Conservation (phyloP, 2,888 invertebrate species). For the Trichogramma dendrolimi region DNA sequence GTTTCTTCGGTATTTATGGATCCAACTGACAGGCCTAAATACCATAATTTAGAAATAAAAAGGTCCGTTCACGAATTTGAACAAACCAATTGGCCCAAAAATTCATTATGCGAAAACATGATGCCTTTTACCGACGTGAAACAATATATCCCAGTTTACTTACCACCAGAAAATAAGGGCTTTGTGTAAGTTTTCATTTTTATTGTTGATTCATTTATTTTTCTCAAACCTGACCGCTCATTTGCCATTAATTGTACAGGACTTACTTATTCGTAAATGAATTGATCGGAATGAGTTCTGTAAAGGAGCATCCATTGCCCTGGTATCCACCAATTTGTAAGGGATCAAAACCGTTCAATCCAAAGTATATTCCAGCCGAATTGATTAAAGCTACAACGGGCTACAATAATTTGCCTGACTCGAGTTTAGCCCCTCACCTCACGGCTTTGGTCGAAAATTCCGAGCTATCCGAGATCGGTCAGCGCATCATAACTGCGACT, state of each 20-base stretch:
- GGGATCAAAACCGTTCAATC: conserved; percentile 44
- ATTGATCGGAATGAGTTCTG: conserved; percentile 60
- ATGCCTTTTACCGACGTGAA: conserved; percentile 32
- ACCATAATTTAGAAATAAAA: conserved; percentile 36
- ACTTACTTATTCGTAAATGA: conserved; percentile 47
- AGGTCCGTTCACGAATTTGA: conserved; percentile 34
- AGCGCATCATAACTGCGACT: conserved; percentile 69
- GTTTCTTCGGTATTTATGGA: conserved; percentile 34
- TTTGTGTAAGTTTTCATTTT: conserved; percentile 58
- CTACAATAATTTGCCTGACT: conserved; percentile 39
- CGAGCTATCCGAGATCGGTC: conserved; percentile 72
- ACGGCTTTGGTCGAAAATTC: conserved; percentile 48
- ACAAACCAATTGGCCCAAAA: conserved; percentile 37
- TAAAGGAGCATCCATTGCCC: conserved; percentile 66
- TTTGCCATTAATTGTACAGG: conserved; percentile 26
- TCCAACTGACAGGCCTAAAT: conserved; percentile 38
- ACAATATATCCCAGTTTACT: conserved; percentile 61
- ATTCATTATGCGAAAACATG: conserved; percentile 35
- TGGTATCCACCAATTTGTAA: conserved; percentile 74
- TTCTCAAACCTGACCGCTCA: neutral
- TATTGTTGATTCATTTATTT: neutral
- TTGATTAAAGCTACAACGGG: conserved; percentile 38
- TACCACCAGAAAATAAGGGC: conserved; percentile 76
- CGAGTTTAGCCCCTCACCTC: conserved; percentile 52
- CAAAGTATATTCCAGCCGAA: conserved; percentile 48